Conservation (phyloP, 2,888 invertebrate species). For the Caenorhabditis doughertyi region DNA sequence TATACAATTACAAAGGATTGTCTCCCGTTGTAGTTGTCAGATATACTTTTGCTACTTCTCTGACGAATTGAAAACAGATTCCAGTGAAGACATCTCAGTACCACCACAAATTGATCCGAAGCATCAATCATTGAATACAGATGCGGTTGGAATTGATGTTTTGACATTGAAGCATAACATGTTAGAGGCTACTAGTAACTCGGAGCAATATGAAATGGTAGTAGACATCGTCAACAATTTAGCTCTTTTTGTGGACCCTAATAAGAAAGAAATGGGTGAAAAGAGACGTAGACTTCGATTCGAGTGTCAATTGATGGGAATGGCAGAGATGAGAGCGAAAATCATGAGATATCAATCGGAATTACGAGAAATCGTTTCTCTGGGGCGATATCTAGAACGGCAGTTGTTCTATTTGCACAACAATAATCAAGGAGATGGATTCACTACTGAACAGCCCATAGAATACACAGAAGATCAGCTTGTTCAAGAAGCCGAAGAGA, state of each 20-base stretch:
- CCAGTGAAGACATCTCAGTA: conserved; percentile 65
- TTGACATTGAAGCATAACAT: conserved; percentile 98
- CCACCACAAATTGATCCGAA: conserved; percentile 53
- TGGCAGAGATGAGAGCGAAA: conserved; percentile 50
- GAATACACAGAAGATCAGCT: conserved; percentile 68
- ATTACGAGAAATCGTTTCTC: conserved; percentile 86
- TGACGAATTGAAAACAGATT: conserved; percentile 86
- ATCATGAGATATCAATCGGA: conserved; percentile 72
- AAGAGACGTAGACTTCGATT: conserved; percentile 83
- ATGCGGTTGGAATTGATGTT: conserved; percentile 91
- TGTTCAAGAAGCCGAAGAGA: conserved; percentile 76
- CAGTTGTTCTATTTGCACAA: conserved; percentile 81
- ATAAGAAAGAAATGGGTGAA: conserved; percentile 88
- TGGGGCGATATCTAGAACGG: conserved; percentile 90
- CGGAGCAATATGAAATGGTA: conserved; percentile 91
- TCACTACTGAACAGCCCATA: conserved; percentile 59
- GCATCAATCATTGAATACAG: conserved; percentile 31
- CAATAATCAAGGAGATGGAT: conserved; percentile 68
- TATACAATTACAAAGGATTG: conserved; percentile 92
- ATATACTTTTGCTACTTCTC: conserved; percentile 89
- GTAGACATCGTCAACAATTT: conserved; percentile 98
- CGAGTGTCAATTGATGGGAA: conserved; percentile 63
- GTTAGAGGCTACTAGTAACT: conserved; percentile 87
- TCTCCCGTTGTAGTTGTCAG: conserved; percentile 97
- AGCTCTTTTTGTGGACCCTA: conserved; percentile 95